A percentile compares a stretch with the other conserved stretches of the same genome.
phyloP scores from a whole-genome alignment of 2,888 invertebrate species.

The Conistra vaccinii region DNA sequence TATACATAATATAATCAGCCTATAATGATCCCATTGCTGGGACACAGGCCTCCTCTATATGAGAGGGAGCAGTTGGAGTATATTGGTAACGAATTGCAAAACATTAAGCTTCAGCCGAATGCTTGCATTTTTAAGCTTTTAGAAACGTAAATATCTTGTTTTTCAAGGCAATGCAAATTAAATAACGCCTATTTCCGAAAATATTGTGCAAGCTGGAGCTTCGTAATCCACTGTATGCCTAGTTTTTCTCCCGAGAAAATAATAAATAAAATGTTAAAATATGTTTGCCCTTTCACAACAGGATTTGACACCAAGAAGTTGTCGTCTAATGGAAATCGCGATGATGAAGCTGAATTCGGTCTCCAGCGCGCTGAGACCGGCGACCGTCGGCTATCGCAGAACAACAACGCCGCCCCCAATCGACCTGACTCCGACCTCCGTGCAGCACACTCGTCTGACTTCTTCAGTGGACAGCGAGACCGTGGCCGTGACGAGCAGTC shows the following conservation, averaged over 20 bases:
- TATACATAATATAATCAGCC: slow-evolving; percentile 23
- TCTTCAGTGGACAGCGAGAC: slow-evolving; percentile 91
- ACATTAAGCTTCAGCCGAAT: slow-evolving; percentile 71
- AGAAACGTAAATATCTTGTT: slow-evolving; percentile 47
- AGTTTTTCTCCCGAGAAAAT: not conserved
- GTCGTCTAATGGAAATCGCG: slow-evolving; percentile 86
- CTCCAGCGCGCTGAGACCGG: slow-evolving; percentile 93
- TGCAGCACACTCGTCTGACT: slow-evolving; percentile 94
- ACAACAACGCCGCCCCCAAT: slow-evolving; percentile 73
- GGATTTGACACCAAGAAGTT: slow-evolving; percentile 92
- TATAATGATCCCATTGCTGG: no score
- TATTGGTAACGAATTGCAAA: slow-evolving; percentile 73
- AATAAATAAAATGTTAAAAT: slow-evolving; percentile 20
- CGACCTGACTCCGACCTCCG: slow-evolving; percentile 91
- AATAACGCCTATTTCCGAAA: slow-evolving; percentile 29
- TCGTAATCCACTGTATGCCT: slow-evolving; percentile 25
- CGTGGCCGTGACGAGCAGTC: slow-evolving; percentile 85
- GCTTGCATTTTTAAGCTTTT: slow-evolving; percentile 71
- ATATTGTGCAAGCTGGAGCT: slow-evolving; percentile 45
- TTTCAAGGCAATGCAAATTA: slow-evolving; percentile 20
- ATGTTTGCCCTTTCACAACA: slow-evolving; percentile 66
- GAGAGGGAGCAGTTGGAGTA: slow-evolving; percentile 20
- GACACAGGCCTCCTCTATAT: no score
- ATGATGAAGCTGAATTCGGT: slow-evolving; percentile 93
- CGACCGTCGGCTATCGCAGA: slow-evolving; percentile 87